phyloP scores from a whole-genome alignment of 1,140 invertebrate species.

The Homarus americanus region DNA sequence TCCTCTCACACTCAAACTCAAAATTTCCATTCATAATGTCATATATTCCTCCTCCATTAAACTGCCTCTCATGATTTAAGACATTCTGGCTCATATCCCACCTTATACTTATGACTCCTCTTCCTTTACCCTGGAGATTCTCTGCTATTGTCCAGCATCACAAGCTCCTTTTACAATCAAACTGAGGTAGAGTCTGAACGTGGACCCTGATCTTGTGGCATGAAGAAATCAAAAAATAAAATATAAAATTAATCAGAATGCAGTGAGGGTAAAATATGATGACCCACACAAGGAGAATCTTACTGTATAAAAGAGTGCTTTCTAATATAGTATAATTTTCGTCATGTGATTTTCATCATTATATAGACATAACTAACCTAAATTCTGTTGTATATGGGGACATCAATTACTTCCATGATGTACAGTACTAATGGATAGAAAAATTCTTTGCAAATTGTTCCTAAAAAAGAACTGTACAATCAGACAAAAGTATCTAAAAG shows the following conservation, averaged over 20 bases:
- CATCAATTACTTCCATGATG: no score
- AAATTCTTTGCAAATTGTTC: no score
- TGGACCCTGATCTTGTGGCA: slow-evolving; percentile 27
- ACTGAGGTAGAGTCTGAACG: slow-evolving; percentile 41
- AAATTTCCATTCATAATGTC: neutral
- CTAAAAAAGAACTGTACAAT: no score
- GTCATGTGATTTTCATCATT: no score
- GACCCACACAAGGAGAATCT: neutral
- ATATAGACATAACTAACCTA: no score
- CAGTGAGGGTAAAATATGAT: neutral
- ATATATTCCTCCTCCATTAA: neutral
- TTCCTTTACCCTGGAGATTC: slow-evolving; percentile 8
- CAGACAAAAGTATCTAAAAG: no score
- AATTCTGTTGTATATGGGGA: no score
- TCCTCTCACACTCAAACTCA: neutral
- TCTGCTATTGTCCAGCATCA: slow-evolving; percentile 3
- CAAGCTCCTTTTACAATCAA: slow-evolving; percentile 33
- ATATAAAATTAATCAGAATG: neutral
- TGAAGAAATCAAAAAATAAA: neutral
- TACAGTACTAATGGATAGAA: no score
- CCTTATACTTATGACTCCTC: neutral
- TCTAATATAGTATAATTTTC: neutral
- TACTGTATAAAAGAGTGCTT: neutral
- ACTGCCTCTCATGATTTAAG: neutral
- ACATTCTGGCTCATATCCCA: neutral